Evolutionary conservation across 2,797 vertebrate genomes (phyloP).

Genomic region (Sebastes aleutianus): DNA sequence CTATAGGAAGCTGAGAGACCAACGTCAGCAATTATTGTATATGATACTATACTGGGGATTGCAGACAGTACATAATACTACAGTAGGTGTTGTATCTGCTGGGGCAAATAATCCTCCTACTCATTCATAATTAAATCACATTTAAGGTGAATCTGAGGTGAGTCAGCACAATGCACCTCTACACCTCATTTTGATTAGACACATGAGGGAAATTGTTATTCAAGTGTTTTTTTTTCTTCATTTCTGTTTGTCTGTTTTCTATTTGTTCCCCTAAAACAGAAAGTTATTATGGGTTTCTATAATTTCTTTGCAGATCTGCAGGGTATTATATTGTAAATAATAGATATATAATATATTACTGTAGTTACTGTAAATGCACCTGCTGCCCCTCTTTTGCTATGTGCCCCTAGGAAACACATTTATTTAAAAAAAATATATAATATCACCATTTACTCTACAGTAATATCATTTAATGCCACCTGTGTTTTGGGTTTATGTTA

Average conservation of each 20-base stretch:
- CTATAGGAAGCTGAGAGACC: neutral
- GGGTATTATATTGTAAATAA: neutral
- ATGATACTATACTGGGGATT: constrained; percentile 13
- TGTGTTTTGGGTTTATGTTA: neutral
- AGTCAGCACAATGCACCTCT: constrained; percentile 13
- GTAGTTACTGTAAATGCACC: neutral
- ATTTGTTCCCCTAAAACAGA: neutral
- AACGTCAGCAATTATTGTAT: constrained; percentile 15
- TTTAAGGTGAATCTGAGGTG: constrained; percentile 22
- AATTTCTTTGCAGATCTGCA: neutral
- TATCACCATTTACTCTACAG: neutral
- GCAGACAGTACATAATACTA: constrained; percentile 11
- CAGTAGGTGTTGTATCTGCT: constrained; percentile 28
- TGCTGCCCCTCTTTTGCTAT: neutral
- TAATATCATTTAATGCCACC: neutral
- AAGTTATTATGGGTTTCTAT: neutral
- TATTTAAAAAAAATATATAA: neutral
- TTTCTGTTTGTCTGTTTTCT: neutral
- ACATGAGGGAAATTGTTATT: neutral
- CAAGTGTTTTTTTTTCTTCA: neutral
- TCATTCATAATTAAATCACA: constrained; percentile 63
- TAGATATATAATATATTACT: neutral
- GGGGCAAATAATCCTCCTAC: constrained; percentile 37
- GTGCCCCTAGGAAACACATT: neutral
- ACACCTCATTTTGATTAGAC: neutral